Evolutionary conservation across 2,797 vertebrate genomes (phyloP), one percentile per base, ranked within the genome.

Genomic region (Nyctibius grandis): DNA sequence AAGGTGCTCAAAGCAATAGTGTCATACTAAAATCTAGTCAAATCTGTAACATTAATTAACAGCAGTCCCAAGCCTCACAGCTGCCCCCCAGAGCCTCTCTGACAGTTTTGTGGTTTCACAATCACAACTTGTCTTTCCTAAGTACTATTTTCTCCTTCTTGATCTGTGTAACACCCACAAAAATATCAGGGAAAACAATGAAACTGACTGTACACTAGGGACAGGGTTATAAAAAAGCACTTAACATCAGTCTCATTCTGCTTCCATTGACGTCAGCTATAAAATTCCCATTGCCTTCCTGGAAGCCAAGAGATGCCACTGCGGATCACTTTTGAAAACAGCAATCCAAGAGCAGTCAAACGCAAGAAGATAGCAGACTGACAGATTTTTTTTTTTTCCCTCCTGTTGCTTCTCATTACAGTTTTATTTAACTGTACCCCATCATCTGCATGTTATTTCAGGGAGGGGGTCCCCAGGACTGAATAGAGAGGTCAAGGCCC

Each of bases 251-350:
- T 44, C 63, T 95, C 60, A 23, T 85, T 95, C 75, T 91, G 84
- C 85, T 94, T 63, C 77, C 81, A 92, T 53, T 96, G 94, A 94
- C 75, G 74, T 95, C 94, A 95, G 57, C 48, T 74, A 47, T 25
- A 84, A 95, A 94, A 95, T 92, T 97, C 93, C 88, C 90, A 83
- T 8, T 69, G 95, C 94, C 68, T 93, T 95, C 91, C 91, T 91
- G 93, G 93, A 96, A 96, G 86, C 88, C 86, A 85, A 93, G 88
- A 85, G 90, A 89, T 93, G 75, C 91, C 81, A 77, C 68, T 60
- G 86, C 2, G 5, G 88, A 69, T 87, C 68, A 22, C 60, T 93
- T 80, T 40, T 51, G 88, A 83, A 89, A 95, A 89, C 1, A 93
- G 83, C 68, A 64, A 64, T 68, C 56, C 81, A 65, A 80, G 53